phyloP scores from a whole-genome alignment of 2,797 vertebrate genomes.

The Coreius guichenoti region DNA sequence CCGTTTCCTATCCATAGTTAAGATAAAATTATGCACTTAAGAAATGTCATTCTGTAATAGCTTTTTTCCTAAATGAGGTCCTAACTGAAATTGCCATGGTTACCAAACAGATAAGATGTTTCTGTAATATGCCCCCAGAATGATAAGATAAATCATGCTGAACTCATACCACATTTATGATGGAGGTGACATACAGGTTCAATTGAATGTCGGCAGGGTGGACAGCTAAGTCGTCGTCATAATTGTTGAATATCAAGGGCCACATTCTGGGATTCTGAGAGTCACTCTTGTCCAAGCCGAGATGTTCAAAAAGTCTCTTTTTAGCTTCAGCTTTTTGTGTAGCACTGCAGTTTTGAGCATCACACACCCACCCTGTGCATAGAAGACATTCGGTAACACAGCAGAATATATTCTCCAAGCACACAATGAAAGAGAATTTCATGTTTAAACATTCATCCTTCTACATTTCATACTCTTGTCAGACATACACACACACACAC shows the following conservation, averaged over 20 bases:
- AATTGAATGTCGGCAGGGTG: neutral
- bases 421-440: neutral
- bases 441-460: neutral
- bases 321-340: neutral
- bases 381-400: neutral
- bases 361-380: neutral
- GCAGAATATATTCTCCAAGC: neutral
- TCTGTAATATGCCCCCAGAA: no score
- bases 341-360: neutral
- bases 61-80: no score
- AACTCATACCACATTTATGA: neutral
- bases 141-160: neutral
- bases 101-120: no score
- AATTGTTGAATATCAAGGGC: neutral
- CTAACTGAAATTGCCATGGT: no score
- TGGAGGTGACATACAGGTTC: neutral
- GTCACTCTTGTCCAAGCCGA: neutral
- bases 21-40: no score
- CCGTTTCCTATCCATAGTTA: no score
- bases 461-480: neutral
- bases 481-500: no score
- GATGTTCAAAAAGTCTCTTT: neutral
- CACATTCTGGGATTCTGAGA: neutral
- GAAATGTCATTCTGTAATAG: no score
- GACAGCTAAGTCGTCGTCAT: rapidly evolving